Conservation (phyloP, 1,140 invertebrate species). For the Campodea augens region DNA sequence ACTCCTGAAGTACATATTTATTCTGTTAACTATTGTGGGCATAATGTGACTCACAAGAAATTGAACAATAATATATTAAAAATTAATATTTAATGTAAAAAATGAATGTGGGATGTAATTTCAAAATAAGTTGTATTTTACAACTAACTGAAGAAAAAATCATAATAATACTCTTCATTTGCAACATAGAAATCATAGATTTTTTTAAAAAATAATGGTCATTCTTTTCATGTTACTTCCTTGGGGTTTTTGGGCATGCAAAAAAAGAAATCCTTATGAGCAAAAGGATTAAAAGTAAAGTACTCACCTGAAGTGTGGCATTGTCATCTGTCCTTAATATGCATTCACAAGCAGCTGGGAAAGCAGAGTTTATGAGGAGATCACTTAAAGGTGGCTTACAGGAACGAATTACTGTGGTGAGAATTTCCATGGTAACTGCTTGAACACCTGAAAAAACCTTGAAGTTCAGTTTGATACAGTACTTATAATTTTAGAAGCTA, state of each 20-base stretch:
- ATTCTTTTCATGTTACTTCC: neutral
- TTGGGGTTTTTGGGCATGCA: no score
- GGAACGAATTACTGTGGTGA: constrained; percentile 38
- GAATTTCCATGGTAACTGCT: constrained; percentile 38
- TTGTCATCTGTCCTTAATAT: constrained; percentile 42
- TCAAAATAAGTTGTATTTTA: neutral
- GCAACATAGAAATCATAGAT: neutral
- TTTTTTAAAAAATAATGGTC: neutral
- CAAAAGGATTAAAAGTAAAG: neutral
- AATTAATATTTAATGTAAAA: no score
- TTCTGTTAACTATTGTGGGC: no score
- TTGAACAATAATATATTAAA: no score
- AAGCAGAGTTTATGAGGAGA: constrained; percentile 35
- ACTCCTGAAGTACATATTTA: no score
- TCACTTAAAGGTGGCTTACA: constrained; percentile 35
- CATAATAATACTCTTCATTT: neutral
- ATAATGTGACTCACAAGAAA: no score
- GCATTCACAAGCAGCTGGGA: constrained; percentile 40
- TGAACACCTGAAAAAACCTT: constrained; percentile 24
- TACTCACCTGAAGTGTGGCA: constrained; percentile 34
- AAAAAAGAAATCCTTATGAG: no score
- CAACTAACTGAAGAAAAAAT: neutral
- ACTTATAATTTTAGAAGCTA: no score
- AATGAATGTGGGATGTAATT: neutral
- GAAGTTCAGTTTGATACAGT: no score